These are phyloP conservation scores for Epicauta chinensis DNA, from an alignment of 1,140 invertebrate genomes.

Conservation along the genomic window DNA sequence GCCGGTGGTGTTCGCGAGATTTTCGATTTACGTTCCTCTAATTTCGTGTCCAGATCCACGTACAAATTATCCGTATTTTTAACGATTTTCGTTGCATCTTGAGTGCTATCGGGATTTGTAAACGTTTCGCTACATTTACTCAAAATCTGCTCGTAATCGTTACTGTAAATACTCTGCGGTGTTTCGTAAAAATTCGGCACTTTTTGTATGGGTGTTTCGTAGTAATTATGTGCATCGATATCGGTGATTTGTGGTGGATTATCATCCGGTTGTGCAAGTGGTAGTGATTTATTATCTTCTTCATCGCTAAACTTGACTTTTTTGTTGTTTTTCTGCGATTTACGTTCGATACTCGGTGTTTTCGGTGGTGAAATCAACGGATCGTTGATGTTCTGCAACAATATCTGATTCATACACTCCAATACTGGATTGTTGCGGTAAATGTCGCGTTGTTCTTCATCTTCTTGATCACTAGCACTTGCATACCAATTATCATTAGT, in stretches of 20 bases:
- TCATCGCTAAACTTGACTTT: constrained; percentile 42
- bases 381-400: constrained; percentile 52
- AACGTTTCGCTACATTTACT: constrained; percentile 46
- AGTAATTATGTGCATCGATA: constrained; percentile 30
- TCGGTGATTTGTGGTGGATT: constrained; percentile 23
- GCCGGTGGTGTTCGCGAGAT: constrained; percentile 58
- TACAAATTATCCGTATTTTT: constrained; percentile 40
- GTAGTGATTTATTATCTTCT: constrained; percentile 26
- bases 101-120: constrained; percentile 28
- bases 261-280: constrained; percentile 18
- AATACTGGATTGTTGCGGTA: constrained; percentile 68
- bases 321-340: constrained; percentile 26
- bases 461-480: constrained; percentile 60
- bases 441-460: constrained; percentile 55
- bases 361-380: constrained; percentile 38
- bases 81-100: constrained; percentile 43
- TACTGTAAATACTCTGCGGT: constrained; percentile 55
- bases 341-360: constrained; percentile 38
- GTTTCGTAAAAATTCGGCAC: constrained; percentile 48
- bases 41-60: constrained; percentile 43
- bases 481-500: constrained; percentile 64
- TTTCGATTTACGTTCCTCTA: constrained; percentile 46
- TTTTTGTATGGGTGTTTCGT: constrained; percentile 42
- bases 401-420: constrained; percentile 71
- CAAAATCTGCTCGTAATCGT: constrained; percentile 55